Conservation (phyloP, 92 coral and sea anemone genomes). For the Siderastrea radians region DNA sequence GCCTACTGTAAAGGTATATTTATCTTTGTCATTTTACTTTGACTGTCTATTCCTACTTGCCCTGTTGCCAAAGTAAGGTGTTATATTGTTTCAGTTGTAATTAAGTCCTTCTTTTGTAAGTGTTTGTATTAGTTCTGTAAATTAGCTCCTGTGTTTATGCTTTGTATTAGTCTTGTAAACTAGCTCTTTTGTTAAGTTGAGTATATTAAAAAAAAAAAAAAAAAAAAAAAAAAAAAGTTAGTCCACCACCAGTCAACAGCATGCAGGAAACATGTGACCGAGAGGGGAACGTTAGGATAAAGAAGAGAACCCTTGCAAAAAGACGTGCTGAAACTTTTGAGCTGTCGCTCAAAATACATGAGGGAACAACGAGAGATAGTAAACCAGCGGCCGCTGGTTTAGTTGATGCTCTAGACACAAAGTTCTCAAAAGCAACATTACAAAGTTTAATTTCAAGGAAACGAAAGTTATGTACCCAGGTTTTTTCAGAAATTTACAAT, state of each 20-base stretch:
- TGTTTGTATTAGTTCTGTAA: too few species aligned
- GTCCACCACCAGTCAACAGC: constrained; percentile 37
- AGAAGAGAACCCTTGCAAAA: constrained; percentile 38
- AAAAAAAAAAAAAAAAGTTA: too few species aligned
- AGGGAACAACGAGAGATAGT: constrained; percentile 15
- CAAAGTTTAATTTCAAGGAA: constrained; percentile 55
- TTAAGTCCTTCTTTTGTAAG: too few species aligned
- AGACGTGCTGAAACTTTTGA: constrained; percentile 53
- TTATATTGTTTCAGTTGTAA: too few species aligned
- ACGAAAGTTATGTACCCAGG: constrained; percentile 62
- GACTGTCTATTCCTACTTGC: too few species aligned
- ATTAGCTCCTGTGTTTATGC: too few species aligned
- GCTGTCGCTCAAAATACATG: constrained; percentile 34
- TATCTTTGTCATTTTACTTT: too few species aligned
- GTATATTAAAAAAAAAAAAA: too few species aligned
- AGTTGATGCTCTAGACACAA: constrained; percentile 34
- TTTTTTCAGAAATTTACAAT: constrained; percentile 73
- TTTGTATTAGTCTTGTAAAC: too few species aligned
- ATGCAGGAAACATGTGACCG: constrained; percentile 38
- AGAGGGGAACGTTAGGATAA: constrained; percentile 44
- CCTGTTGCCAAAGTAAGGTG: too few species aligned
- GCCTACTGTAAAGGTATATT: too few species aligned
- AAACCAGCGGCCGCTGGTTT: constrained; percentile 40
- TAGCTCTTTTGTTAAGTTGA: too few species aligned
- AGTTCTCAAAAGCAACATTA: constrained; percentile 44